Percentiles rank a stretch among this genome's conserved stretches.
Evolutionary conservation across 1,140 invertebrate genomes (phyloP).

Genomic region (Frieseomelitta varia): DNA sequence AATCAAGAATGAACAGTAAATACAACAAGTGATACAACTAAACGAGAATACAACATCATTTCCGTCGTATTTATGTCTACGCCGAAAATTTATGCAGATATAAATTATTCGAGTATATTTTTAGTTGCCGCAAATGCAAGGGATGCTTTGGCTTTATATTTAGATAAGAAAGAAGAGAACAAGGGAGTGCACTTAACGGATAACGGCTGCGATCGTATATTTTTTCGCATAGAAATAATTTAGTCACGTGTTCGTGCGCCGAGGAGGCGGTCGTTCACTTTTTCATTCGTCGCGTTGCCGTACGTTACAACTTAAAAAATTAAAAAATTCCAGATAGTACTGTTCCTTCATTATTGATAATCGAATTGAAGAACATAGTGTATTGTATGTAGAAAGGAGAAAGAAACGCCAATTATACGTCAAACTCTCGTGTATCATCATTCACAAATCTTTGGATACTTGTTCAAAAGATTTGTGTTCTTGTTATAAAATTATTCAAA

Average conservation of each 20-base stretch:
- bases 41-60: not conserved
- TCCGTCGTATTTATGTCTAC: not conserved
- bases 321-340: not conserved
- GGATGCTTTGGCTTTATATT: constrained; percentile 45
- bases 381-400: too few relatives aligned
- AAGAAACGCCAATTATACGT: too few relatives aligned
- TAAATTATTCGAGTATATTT: constrained; percentile 55
- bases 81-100: constrained; percentile 51
- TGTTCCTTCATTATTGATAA: not conserved
- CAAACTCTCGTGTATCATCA: too few relatives aligned
- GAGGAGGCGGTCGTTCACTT: not conserved
- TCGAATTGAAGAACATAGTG: not conserved
- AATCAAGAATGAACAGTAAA: not conserved
- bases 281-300: too few relatives aligned
- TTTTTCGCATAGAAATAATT: constrained; percentile 36
- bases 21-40: too few relatives aligned
- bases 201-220: constrained; percentile 45
- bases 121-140: constrained; percentile 37
- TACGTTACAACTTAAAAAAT: not conserved
- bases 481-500: too few relatives aligned
- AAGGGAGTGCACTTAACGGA: constrained; percentile 64
- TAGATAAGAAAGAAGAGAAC: constrained; percentile 54
- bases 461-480: too few relatives aligned
- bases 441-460: too few relatives aligned
- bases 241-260: not conserved